phyloP scores from a whole-genome alignment of 2,113 vertebrate species.

The Clupea harengus region DNA sequence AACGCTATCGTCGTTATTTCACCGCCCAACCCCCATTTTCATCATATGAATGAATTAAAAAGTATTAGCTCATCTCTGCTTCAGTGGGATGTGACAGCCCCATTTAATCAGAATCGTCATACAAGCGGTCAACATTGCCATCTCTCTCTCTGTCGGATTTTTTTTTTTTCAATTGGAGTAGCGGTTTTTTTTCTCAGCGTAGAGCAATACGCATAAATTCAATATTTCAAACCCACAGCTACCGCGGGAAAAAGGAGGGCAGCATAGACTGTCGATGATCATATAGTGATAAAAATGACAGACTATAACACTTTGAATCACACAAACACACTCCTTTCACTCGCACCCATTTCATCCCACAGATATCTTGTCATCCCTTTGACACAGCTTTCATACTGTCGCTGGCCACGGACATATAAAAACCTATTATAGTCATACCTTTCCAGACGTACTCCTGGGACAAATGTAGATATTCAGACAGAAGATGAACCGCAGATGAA shows the following conservation, averaged over 20 bases:
- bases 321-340: neutral
- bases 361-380: neutral
- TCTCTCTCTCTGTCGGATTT: neutral
- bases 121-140: neutral
- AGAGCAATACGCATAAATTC: neutral
- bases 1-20: neutral
- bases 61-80: conserved; percentile 7
- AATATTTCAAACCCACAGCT: neutral
- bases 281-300: neutral
- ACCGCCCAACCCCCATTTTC: neutral
- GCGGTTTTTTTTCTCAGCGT: neutral
- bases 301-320: neutral
- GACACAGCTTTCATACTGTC: neutral
- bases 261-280: neutral
- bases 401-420: neutral
- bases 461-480: neutral
- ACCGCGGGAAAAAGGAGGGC: conserved; percentile 3
- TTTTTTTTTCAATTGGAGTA: neutral
- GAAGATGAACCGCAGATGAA: neutral
- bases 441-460: neutral
- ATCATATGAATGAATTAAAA: neutral
- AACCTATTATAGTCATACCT: neutral
- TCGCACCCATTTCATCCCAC: neutral
- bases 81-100: neutral
- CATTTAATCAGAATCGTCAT: neutral